Conservation (phyloP, 92 coral and sea anemone genomes). For the Umimayanthus chanpuru region DNA sequence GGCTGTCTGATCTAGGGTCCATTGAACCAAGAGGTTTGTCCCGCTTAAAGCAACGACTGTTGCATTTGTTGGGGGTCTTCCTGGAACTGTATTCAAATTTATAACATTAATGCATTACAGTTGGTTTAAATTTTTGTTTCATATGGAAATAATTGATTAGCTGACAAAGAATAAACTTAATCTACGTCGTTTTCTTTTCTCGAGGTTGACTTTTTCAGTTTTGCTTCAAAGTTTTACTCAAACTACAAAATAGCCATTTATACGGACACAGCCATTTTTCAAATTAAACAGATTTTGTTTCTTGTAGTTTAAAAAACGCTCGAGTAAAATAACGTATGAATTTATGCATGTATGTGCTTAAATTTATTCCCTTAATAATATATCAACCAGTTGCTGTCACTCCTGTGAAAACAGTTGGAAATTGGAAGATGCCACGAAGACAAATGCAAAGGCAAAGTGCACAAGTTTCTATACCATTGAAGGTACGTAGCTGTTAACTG, state of each 20-base stretch:
- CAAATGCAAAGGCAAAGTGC: no score
- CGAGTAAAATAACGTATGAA: not conserved
- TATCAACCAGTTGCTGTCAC: not conserved
- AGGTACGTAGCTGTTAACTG: no score
- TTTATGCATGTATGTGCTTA: not conserved
- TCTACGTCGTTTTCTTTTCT: not conserved
- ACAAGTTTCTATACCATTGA: no score
- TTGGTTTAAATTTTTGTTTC: not conserved
- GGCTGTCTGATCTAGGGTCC: not conserved
- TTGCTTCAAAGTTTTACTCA: not conserved
- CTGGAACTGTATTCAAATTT: constrained; percentile 20
- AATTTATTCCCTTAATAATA: no score
- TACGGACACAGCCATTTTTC: not conserved
- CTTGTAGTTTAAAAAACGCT: not conserved
- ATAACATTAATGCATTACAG: not conserved
- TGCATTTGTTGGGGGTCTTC: not conserved
- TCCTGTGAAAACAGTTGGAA: not conserved
- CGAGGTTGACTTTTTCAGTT: not conserved
- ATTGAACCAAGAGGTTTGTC: not conserved
- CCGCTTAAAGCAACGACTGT: constrained; percentile 5
- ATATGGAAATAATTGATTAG: not conserved
- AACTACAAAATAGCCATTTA: no score
- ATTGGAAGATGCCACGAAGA: no score
- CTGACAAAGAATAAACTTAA: not conserved
- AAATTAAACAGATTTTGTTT: not conserved